Base-by-base conservation (phyloP, 2,888 invertebrate genomes). In the Resseliella maxima region DNA sequence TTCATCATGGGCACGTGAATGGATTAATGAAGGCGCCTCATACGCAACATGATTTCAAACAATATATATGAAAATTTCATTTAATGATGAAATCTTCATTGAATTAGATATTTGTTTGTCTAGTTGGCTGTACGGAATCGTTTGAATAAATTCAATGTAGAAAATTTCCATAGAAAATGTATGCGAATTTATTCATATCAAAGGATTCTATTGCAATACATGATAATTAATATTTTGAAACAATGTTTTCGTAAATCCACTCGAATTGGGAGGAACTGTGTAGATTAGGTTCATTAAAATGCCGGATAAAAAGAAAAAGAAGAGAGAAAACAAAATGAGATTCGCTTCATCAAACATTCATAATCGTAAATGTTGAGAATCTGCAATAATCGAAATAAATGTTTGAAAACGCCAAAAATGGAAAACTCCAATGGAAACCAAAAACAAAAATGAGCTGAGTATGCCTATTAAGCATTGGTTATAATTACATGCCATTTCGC, bases 401-500 rank as follows among this genome's bases (percentile, higher is more conserved):
- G 50, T 21, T 50, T 50, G 50, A n/a, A n/a, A n/a, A n/a, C n/a
- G n/a, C n/a, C n/a, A n/a, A n/a, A n/a, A n/a, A 27, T 72, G 31
- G 35, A 10, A 72, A 31, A 31, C 3, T 24, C 10, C 59, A 59
- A 59, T 59, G 72, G n/a, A 72, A 72, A 31, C 15, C 6, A 35
- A 59, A 72, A 72, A 18, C 46, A 50, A 15, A 41, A 5, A 41
- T 12, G 12, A 5, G 12, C 15, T 24, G 59, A 27, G 10, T 21
- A 15, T 31, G 31, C 31, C 72, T 59, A 72, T 72, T 72, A 72
- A 2, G n/a, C 72, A 31, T 18, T 31, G 72, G 10, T 72, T n/a
- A 72, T 72, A 72, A 72, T 72, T 72, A 72, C 72, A 72, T 72
- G 72, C 72, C 72, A 72, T 72, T 72, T 35, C 15, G n/a, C 15